These are phyloP conservation scores for Dusona sp. DNA, from an alignment of 2,888 invertebrate genomes.

Conservation along the genomic window DNA sequence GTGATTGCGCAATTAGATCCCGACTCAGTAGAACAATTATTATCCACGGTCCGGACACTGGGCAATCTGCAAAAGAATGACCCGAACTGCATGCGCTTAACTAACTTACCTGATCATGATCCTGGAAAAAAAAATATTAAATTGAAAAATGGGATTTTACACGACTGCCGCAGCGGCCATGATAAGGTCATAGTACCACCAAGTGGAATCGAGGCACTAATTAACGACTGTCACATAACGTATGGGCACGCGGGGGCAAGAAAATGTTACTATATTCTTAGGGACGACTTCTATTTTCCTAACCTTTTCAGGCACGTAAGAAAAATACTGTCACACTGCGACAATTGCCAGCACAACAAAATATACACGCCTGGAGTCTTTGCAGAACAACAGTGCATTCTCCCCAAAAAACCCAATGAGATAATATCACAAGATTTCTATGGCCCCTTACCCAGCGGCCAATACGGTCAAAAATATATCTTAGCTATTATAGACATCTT, in stretches of 20 bases:
- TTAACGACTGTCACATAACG: neutral
- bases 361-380: slow-evolving; percentile 1
- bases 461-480: slow-evolving; percentile 47
- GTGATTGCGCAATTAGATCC: neutral
- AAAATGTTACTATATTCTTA: neutral
- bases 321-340: slow-evolving; percentile 26
- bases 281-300: slow-evolving; percentile 19
- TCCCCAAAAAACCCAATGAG: slow-evolving; percentile 30
- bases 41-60: neutral
- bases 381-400: slow-evolving; percentile 40
- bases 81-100: neutral
- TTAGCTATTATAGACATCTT: slow-evolving; percentile 68
- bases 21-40: neutral
- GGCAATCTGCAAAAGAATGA: neutral
- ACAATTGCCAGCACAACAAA: slow-evolving; percentile 63
- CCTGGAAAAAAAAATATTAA: neutral
- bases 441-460: slow-evolving; percentile 51
- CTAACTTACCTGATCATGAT: neutral
- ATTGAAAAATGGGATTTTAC: neutral
- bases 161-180: neutral
- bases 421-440: slow-evolving; percentile 62
- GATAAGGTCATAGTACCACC: neutral
- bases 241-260: neutral
- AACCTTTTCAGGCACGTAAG: slow-evolving; percentile 11
- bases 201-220: neutral